A percentile compares a stretch with the other conserved stretches of the same genome.
These are phyloP conservation scores for Phodopus roborovskii DNA, from an alignment of 2,113 vertebrate species.

Conservation along the genomic window DNA sequence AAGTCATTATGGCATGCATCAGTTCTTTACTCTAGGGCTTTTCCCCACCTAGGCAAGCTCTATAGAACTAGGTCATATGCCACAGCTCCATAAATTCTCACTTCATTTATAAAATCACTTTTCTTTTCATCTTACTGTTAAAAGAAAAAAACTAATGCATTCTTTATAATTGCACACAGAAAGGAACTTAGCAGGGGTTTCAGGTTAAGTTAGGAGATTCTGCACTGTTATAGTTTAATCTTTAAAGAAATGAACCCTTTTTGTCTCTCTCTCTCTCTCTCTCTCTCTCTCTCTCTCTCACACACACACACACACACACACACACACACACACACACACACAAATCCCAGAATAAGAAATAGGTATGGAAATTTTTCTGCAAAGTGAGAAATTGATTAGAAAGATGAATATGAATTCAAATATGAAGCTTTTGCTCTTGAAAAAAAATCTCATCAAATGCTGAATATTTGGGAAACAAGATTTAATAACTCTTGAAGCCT, in stretches of 20 bases:
- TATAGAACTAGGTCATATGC: neutral
- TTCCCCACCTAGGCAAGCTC: neutral
- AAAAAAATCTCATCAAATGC: slow-evolving; percentile 62
- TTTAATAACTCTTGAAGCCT: slow-evolving; percentile 67
- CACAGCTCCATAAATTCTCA: neutral
- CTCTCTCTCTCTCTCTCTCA: no score
- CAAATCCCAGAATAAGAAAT: slow-evolving; percentile 38
- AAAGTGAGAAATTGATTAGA: slow-evolving; percentile 35
- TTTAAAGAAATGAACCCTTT: neutral
- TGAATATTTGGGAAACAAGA: slow-evolving; percentile 70
- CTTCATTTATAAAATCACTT: slow-evolving; percentile 27
- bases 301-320: neutral
- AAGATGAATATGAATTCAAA: slow-evolving; percentile 57
- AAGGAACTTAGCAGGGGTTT: neutral
- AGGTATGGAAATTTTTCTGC: neutral
- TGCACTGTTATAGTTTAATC: neutral
- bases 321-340: neutral
- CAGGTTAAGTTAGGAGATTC: neutral
- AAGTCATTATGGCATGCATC: neutral
- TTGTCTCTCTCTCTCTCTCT: neutral
- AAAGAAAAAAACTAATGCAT: neutral
- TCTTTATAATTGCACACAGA: neutral
- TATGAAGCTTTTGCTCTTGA: slow-evolving; percentile 69
- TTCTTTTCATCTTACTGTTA: slow-evolving; percentile 1
- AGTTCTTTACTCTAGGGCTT: neutral